These are phyloP conservation scores for Rhabdomys pumilio DNA, from an alignment of 2,797 vertebrate genomes.

Conservation along the genomic window DNA sequence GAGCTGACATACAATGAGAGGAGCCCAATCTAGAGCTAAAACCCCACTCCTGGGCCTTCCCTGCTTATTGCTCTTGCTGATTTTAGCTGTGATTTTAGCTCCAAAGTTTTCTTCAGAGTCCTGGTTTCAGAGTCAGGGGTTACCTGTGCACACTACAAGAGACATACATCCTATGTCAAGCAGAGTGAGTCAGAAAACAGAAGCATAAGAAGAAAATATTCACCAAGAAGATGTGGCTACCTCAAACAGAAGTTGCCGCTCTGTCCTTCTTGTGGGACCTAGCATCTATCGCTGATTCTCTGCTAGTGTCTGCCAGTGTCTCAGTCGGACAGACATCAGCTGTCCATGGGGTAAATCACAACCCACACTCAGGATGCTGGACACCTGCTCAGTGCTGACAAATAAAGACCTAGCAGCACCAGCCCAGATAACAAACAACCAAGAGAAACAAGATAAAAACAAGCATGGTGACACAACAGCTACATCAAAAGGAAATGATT, in stretches of 20 bases:
- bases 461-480: slow-evolving; percentile 56
- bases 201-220: slow-evolving; percentile 22
- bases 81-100: background rate
- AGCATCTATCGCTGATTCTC: background rate
- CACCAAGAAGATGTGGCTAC: background rate
- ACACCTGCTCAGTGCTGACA: slow-evolving; percentile 30
- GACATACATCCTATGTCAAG: background rate
- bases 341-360: slow-evolving; percentile 19
- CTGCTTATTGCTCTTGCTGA: background rate
- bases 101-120: background rate
- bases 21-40: background rate
- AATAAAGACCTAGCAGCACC: slow-evolving; percentile 27
- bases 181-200: background rate
- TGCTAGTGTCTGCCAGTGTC: background rate
- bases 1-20: background rate
- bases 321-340: slow-evolving; percentile 39
- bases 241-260: background rate
- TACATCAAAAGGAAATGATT: slow-evolving; percentile 75
- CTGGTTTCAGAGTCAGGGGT: background rate
- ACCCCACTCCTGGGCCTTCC: background rate
- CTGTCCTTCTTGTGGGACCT: background rate
- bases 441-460: slow-evolving; percentile 68
- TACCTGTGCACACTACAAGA: background rate
- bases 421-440: slow-evolving; percentile 35
- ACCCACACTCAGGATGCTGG: background rate